Evolutionary conservation across 2,797 vertebrate species (phyloP).

Genomic region (Agapornis canus): DNA sequence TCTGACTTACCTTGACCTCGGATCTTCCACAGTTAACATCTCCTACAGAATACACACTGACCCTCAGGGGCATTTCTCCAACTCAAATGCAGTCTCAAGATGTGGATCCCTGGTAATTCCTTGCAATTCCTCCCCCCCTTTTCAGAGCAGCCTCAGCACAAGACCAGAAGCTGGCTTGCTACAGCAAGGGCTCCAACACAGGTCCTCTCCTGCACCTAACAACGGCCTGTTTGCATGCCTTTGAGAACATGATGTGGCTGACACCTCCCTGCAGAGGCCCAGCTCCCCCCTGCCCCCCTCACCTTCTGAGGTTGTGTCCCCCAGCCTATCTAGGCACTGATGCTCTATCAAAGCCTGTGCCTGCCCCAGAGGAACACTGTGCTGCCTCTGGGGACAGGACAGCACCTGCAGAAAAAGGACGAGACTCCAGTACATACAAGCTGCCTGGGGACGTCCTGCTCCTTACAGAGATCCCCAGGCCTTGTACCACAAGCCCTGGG

Average conservation of each 20-base stretch:
- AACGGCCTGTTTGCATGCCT: no score
- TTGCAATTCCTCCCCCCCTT: background rate
- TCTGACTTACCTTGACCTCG: slow-evolving; percentile 60
- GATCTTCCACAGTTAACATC: slow-evolving; percentile 57
- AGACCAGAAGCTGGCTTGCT: background rate
- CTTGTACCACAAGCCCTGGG: background rate
- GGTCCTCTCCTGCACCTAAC: background rate
- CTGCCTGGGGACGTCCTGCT: background rate
- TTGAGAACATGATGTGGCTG: background rate
- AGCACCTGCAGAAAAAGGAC: background rate
- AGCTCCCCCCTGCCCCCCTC: no score
- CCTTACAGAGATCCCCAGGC: background rate
- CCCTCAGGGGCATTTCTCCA: slow-evolving; percentile 37
- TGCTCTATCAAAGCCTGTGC: background rate
- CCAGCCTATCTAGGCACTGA: background rate
- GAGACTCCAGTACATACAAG: accelerated
- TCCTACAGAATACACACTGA: slow-evolving; percentile 34
- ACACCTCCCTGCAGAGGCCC: background rate
- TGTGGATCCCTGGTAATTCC: background rate
- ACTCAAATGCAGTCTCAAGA: background rate
- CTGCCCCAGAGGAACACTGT: accelerated
- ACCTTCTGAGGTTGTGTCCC: background rate
- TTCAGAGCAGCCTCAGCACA: background rate
- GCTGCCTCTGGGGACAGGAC: background rate
- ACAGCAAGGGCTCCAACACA: background rate